Conservation (phyloP, 2,113 vertebrate genomes). For the Hypomesus transpacificus region DNA sequence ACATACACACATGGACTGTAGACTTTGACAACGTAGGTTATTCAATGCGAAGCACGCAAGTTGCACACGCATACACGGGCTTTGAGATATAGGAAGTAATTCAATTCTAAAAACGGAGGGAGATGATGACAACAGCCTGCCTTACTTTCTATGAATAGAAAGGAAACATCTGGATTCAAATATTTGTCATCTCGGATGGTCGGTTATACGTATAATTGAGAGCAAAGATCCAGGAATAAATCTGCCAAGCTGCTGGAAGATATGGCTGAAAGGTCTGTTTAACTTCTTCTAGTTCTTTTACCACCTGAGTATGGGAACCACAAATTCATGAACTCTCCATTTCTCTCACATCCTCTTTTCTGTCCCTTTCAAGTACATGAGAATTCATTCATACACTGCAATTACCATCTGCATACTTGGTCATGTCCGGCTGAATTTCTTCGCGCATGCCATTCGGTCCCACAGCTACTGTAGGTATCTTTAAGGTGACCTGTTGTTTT, state of each 20-base stretch:
- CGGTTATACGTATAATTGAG: not conserved
- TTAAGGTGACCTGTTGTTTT: not conserved
- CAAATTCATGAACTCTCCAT: no score
- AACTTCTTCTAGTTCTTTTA: not conserved
- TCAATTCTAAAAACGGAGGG: no score
- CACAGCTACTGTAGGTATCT: constrained; percentile 5
- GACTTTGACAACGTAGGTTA: not conserved
- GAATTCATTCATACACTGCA: no score
- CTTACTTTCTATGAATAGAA: not conserved
- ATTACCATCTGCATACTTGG: not conserved
- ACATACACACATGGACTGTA: constrained; percentile 6
- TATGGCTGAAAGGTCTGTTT: not conserved
- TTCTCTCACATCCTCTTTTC: no score
- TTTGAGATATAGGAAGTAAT: not conserved
- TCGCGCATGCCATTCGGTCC: constrained; percentile 16
- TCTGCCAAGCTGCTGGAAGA: not conserved
- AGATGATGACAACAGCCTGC: no score
- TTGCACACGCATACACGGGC: constrained; percentile 4
- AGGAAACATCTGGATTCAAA: not conserved
- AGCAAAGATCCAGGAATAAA: not conserved
- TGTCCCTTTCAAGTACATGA: no score
- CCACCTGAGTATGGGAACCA: no score
- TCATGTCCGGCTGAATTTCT: not conserved
- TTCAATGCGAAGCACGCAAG: not conserved
- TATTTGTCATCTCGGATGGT: not conserved